These are phyloP conservation scores for Dasysyrphus albostriatus DNA, from an alignment of 2,888 invertebrate genomes.

Conservation along the genomic window DNA sequence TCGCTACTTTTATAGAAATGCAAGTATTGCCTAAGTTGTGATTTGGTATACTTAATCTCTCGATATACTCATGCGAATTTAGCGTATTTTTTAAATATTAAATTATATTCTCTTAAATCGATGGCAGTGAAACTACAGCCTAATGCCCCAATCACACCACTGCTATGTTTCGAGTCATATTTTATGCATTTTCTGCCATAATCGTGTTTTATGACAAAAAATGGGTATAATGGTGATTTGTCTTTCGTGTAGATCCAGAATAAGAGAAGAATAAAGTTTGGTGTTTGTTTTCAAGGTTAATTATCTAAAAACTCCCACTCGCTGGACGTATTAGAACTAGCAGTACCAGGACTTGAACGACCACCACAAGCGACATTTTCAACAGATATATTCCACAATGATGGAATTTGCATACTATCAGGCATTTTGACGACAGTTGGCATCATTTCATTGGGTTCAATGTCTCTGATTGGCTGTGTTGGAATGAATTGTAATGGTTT, in stretches of 20 bases:
- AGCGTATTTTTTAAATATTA: not conserved
- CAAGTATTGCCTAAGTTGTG: not conserved
- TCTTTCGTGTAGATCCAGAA: not conserved
- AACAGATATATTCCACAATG: conserved; percentile 84
- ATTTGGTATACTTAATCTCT: not conserved
- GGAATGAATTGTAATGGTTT: conserved; percentile 78
- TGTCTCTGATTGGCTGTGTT: conserved; percentile 73
- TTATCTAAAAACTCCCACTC: conserved; percentile 84
- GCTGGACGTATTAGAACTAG: conserved; percentile 79
- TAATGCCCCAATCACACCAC: not conserved
- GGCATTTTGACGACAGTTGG: conserved; percentile 79
- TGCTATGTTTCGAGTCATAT: not conserved
- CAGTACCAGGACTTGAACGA: conserved; percentile 56
- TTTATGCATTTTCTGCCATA: not conserved
- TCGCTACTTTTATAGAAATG: not conserved
- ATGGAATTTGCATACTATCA: conserved; percentile 85
- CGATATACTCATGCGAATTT: not conserved
- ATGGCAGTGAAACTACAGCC: not conserved
- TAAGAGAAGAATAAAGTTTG: conserved; percentile 21
- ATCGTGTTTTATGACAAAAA: not conserved
- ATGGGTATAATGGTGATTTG: not conserved
- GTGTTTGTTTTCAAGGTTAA: conserved; percentile 67
- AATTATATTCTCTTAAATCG: not conserved
- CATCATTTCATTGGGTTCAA: conserved; percentile 66
- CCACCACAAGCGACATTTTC: conserved; percentile 81